These are phyloP conservation scores for Himalopsyche tibetana DNA, from an alignment of 2,888 invertebrate species.

Conservation along the genomic window DNA sequence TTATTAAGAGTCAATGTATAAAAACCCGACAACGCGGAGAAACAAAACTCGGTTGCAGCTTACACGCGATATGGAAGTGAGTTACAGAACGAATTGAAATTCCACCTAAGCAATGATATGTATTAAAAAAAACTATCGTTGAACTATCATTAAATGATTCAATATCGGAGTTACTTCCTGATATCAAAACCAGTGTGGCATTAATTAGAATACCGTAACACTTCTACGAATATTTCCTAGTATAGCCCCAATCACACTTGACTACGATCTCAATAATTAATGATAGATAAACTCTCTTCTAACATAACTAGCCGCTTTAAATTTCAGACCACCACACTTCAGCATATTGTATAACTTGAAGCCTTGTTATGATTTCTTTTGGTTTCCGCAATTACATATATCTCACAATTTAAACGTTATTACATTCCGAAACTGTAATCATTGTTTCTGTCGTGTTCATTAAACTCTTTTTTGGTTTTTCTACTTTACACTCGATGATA, in stretches of 20 bases:
- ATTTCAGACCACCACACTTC: slow-evolving; percentile 4
- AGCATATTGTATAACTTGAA: background rate
- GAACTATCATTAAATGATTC: too few species aligned
- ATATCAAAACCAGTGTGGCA: too few species aligned
- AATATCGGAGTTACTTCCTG: too few species aligned
- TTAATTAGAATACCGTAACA: too few species aligned
- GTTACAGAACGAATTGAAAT: too few species aligned
- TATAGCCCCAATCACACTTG: background rate
- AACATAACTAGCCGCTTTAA: background rate
- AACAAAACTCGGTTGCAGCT: too few species aligned
- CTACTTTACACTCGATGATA: background rate
- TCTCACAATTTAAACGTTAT: slow-evolving; percentile 10
- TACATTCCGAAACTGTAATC: background rate
- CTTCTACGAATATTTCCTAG: too few species aligned
- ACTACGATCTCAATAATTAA: background rate
- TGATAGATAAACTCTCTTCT: background rate
- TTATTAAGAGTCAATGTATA: too few species aligned
- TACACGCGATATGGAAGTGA: too few species aligned
- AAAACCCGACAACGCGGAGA: too few species aligned
- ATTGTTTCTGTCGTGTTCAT: background rate
- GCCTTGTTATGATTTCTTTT: background rate
- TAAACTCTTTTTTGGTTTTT: background rate
- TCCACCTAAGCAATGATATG: too few species aligned
- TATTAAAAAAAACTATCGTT: too few species aligned
- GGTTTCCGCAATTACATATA: slow-evolving; percentile 5